A percentile compares a stretch with the other conserved stretches of the same genome.
Evolutionary conservation across 2,888 invertebrate genomes (phyloP).

Genomic region (Scaptomyza flava): DNA sequence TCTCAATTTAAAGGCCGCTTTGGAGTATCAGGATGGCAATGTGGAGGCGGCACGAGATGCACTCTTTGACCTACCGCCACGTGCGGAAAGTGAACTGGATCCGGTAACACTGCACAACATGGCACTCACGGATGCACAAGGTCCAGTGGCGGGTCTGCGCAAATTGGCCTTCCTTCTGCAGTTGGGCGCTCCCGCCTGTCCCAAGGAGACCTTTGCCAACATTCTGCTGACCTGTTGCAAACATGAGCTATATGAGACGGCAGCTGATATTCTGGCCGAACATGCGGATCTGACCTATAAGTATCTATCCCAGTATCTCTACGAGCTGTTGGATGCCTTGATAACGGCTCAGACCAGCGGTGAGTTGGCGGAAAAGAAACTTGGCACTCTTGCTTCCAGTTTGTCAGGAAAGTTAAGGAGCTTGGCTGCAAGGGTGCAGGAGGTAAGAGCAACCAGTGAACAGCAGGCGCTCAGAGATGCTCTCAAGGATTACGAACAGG

Average conservation of each 20-base stretch:
- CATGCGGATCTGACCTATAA: constrained; percentile 98
- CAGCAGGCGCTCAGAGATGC: constrained; percentile 95
- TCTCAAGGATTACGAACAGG: constrained; percentile 94
- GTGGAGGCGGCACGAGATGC: constrained; percentile 91
- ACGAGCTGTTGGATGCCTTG: constrained; percentile 97
- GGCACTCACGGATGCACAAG: constrained; percentile 94
- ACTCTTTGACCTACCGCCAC: constrained; percentile 94
- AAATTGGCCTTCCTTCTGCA: constrained; percentile 96
- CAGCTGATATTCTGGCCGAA: constrained; percentile 98
- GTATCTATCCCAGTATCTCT: constrained; percentile 95
- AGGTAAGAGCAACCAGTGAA: constrained; percentile 94
- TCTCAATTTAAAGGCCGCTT: constrained; percentile 98
- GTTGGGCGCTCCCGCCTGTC: constrained; percentile 94
- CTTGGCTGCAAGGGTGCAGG: constrained; percentile 96
- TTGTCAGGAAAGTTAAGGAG: constrained; percentile 95
- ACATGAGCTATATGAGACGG: constrained; percentile 98
- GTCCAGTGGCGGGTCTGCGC: constrained; percentile 93
- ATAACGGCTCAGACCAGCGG: constrained; percentile 99
- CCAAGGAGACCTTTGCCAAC: constrained; percentile 98
- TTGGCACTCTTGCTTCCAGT: constrained; percentile 96
- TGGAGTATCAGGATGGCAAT: constrained; percentile 97
- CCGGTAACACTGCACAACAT: constrained; percentile 99
- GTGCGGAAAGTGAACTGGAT: constrained; percentile 98
- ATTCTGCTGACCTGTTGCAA: constrained; percentile 97
- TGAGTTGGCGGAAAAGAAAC: constrained; percentile 97